Evolutionary conservation across 2,888 invertebrate genomes (phyloP), one percentile per base, ranked within the genome.

Genomic region (Hypomecis punctinalis): DNA sequence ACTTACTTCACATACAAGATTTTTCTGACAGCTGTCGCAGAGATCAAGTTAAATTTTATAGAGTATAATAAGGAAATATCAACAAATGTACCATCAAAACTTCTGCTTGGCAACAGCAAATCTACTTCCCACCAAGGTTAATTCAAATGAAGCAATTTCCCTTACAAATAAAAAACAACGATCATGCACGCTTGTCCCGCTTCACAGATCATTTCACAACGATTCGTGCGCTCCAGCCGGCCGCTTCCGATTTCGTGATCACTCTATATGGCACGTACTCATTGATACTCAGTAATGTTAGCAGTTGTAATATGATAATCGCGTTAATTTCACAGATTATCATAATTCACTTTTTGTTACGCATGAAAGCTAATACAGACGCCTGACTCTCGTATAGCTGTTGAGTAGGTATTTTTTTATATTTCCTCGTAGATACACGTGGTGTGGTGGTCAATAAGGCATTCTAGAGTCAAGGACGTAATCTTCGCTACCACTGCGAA

Each of bases 131-230:
- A 23, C n/a, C 33, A 58, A 58, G 37, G 36, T 37, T 53, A 42
- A 52, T 51, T 40, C n/a, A 5, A 37, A 55, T 57, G 39, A 37
- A 42, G 49, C 45, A 35, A 64, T 49, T 49, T 54, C 46, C 55
- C 37, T 43, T 52, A 23, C 13, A 47, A 36, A 55, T 45, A 13
- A 40, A 11, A 37, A 37, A 13, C 3, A 23, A 23, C 23, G 23
- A 23, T 23, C 37, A 47, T 40, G 47, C 37, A 56, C 13, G 42
- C 52, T 48, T 59, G 61, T 57, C 36, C 39, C 51, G 48, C 60
- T 63, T 61, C 57, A 65, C 57, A 57, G 56, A 57, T 35, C 43
- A 60, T 56, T 60, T 46, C 59, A 62, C 62, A 55, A 56, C 47
- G 11, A 43, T 43, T 45, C 40, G 39, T 40, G 37, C 55, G 42